Evolutionary conservation across 2,113 vertebrate genomes (phyloP).

Genomic region (Siniperca chuatsi): DNA sequence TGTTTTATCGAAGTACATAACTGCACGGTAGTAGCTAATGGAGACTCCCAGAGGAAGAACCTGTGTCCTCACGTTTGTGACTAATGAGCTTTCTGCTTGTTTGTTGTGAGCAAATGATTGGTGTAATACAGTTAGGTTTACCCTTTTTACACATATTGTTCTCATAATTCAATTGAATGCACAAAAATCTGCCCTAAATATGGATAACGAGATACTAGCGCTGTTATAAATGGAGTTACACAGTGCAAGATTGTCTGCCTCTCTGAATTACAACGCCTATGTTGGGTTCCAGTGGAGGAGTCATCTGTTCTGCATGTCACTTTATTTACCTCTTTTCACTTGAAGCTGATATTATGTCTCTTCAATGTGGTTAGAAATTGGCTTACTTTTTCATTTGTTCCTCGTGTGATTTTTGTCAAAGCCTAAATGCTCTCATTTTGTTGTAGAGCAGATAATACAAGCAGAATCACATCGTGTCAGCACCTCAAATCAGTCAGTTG

Average conservation of each 20-base stretch:
- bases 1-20: background rate
- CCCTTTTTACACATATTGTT: conserved; percentile 32
- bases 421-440: background rate
- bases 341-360: conserved; percentile 21
- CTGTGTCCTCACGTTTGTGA: conserved; percentile 17
- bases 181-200: conserved; percentile 37
- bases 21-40: background rate
- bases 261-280: conserved; percentile 54
- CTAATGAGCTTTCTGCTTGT: conserved; percentile 37
- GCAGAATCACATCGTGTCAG: conserved; percentile 11
- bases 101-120: conserved; percentile 31
- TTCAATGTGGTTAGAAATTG: background rate
- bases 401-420: conserved; percentile 9
- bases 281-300: conserved; percentile 45
- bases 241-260: conserved; percentile 51
- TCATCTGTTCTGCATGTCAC: conserved; percentile 47
- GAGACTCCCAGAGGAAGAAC: conserved; percentile 15
- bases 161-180: conserved; percentile 38
- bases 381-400: conserved; percentile 1
- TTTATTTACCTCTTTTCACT: conserved; percentile 39
- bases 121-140: conserved; percentile 17
- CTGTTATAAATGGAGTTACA: conserved; percentile 46
- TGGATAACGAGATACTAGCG: conserved; percentile 25
- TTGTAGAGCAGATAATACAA: background rate
- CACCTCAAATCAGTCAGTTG: conserved; percentile 6